Evolutionary conservation across 2,888 invertebrate species (phyloP), one percentile per base, ranked within the genome.

Genomic region (Phortica magna): DNA sequence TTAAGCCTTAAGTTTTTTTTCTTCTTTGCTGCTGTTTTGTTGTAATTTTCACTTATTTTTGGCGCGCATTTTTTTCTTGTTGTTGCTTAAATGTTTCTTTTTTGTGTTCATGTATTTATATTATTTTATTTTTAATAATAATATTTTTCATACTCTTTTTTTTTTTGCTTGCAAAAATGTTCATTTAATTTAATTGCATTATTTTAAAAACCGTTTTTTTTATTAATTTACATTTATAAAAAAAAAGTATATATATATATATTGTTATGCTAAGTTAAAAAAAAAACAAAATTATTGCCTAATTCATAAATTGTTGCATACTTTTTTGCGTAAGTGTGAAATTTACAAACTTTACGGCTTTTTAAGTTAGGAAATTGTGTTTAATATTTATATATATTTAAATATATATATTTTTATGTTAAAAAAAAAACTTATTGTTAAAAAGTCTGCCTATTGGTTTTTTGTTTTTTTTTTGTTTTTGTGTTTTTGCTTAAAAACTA

Each of bases 221-320:
- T n/a, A 59, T 59, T 59, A 19, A 14, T n/a, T 59, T 59, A 19
- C n/a, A 17, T 7, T 9, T 5, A 59, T 59, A 59, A 17, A 59
- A 59, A 59, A 59, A 59, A 59, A n/a, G 1, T n/a, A 0, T n/a
- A 19, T 59, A 31, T 59, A 31, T 31, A 31, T 31, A 31, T 31
- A 31, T 31, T 31, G 31, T 59, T n/a, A 17, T 1, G n/a, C 59
- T 59, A 19, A n/a, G 48, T 48, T 48, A 48, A 48, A 48, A 48
- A 48, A 48, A 48, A 48, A 48, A 48, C 48, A 48, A 48, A 48
- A 48, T 5, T 48, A 5, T 2, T 48, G 48, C 48, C 48, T 48
- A 48, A 48, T 17, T 59, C 7, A 59, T 59, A 59, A 59, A 12
- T 59, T 59, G 10, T 59, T 59, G n/a, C 59, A 59, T 59, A 59